phyloP scores from a whole-genome alignment of 1,140 invertebrate species.

The Trichonephila inaurata region DNA sequence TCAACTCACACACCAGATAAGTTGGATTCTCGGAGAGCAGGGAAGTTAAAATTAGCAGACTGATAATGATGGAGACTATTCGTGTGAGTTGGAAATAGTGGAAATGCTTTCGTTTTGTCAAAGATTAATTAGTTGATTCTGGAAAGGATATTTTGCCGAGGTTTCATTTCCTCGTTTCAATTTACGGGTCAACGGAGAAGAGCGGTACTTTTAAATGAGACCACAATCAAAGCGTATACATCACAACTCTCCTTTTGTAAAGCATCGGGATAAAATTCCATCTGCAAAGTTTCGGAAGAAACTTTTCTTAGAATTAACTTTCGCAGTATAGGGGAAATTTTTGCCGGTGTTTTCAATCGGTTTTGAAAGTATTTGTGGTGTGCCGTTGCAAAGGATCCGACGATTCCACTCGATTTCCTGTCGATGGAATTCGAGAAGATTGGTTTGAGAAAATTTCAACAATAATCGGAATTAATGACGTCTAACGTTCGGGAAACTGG shows the following conservation, averaged over 20 bases:
- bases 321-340: background rate
- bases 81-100: background rate
- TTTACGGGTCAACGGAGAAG: slow-evolving; percentile 26
- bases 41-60: slow-evolving; percentile 51
- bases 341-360: slow-evolving; percentile 34
- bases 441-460: background rate
- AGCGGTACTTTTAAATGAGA: slow-evolving; percentile 50
- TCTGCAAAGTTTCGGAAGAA: slow-evolving; percentile 37
- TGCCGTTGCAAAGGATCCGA: background rate
- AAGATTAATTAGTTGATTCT: slow-evolving; percentile 63
- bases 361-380: slow-evolving; percentile 34
- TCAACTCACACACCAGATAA: background rate
- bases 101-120: slow-evolving; percentile 46
- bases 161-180: slow-evolving; percentile 46
- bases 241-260: slow-evolving; percentile 16
- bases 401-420: background rate
- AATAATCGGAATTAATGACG: background rate
- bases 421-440: background rate
- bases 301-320: slow-evolving; percentile 53
- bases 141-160: slow-evolving; percentile 32
- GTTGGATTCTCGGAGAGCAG: background rate
- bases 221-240: slow-evolving; percentile 32
- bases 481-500: too few relatives aligned
- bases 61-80: background rate
- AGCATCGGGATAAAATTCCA: background rate